Conservation (phyloP, 2,113 vertebrate species). For the Daboia siamensis region DNA sequence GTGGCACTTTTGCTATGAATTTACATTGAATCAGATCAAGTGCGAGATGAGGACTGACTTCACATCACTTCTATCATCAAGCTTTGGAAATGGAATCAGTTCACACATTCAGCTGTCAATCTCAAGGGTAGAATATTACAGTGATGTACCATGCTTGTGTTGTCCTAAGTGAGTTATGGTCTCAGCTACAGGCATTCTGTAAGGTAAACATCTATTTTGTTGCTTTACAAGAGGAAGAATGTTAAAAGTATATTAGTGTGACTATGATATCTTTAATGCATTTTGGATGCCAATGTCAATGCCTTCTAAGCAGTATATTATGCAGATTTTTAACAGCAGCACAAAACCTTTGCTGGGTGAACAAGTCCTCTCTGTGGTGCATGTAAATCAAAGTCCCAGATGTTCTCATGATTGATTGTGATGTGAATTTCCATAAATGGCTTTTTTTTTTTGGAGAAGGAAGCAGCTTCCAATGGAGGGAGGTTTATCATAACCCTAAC, state of each 20-base stretch:
- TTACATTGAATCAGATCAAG: background rate
- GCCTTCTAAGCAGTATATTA: background rate
- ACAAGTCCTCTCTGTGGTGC: background rate
- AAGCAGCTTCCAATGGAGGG: background rate
- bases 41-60: background rate
- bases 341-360: background rate
- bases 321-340: constrained; percentile 1
- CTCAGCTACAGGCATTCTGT: background rate
- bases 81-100: background rate
- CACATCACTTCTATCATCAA: background rate
- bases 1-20: background rate
- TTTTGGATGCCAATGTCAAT: background rate
- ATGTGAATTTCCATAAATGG: background rate
- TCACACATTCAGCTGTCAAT: background rate
- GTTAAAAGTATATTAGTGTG: background rate
- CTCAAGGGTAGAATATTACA: background rate
- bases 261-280: background rate
- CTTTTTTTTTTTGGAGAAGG: constrained; percentile 15
- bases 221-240: background rate
- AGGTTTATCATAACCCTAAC: background rate
- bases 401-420: background rate
- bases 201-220: background rate
- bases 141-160: background rate
- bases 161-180: background rate
- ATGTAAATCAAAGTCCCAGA: background rate